Evolutionary conservation across 2,113 vertebrate species (phyloP).

Genomic region (Turnix velox): DNA sequence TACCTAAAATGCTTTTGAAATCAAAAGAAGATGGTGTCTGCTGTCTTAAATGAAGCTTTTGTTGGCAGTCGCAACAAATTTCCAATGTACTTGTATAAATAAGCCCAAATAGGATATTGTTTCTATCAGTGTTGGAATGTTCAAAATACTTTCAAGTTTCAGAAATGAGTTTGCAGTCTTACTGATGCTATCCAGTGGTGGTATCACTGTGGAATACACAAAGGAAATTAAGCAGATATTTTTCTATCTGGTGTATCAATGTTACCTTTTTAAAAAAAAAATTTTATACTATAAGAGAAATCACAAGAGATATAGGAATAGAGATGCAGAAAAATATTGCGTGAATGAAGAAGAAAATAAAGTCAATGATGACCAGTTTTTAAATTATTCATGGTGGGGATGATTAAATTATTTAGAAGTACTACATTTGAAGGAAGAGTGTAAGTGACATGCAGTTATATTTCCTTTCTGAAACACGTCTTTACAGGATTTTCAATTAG

Average conservation of each 20-base stretch:
- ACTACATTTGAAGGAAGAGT: background rate
- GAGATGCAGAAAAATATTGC: background rate
- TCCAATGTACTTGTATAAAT: background rate
- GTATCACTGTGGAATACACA: background rate
- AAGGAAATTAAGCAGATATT: background rate
- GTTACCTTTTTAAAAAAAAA: background rate
- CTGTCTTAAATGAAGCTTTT: background rate
- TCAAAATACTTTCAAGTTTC: background rate
- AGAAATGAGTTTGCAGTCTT: background rate
- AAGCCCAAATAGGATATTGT: background rate
- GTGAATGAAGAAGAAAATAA: background rate
- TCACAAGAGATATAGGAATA: background rate
- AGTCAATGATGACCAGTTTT: background rate
- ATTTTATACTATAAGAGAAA: background rate
- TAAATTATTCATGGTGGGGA: background rate
- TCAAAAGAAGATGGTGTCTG: background rate
- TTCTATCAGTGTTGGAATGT: background rate
- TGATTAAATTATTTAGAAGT: background rate
- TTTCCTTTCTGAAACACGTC: background rate
- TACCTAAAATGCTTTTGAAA: rapidly evolving
- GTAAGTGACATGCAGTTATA: background rate
- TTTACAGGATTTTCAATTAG: slow-evolving; percentile 37
- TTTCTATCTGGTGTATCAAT: background rate
- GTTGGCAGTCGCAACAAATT: background rate
- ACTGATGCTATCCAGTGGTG: rapidly evolving